Evolutionary conservation across 2,888 invertebrate genomes (phyloP).

Genomic region (Lycophotia porphyrea): DNA sequence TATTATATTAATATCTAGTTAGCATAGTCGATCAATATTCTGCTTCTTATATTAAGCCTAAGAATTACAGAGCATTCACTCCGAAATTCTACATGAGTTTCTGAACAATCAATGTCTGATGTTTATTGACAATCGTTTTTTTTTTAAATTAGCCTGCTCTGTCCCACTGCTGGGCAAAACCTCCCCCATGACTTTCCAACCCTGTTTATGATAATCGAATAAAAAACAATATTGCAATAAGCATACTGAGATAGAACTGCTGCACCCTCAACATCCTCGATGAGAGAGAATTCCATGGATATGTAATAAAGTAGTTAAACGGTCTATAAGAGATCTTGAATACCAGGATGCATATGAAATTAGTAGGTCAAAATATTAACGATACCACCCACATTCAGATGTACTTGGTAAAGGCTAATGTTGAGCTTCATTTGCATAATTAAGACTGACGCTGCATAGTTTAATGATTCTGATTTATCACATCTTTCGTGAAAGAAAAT

Average conservation of each 20-base stretch:
- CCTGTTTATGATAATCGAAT: too few species aligned
- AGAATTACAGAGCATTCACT: not conserved
- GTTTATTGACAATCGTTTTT: not conserved
- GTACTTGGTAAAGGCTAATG: not conserved
- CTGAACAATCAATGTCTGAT: not conserved
- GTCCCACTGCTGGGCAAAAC: too few species aligned
- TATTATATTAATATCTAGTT: not conserved
- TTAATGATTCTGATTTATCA: not conserved
- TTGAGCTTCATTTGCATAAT: not conserved
- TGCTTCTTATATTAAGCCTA: not conserved
- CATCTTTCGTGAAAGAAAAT: not conserved
- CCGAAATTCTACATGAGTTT: not conserved
- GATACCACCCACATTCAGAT: conserved; percentile 3
- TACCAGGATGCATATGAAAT: not conserved
- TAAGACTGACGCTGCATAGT: not conserved
- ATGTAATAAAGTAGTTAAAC: not conserved
- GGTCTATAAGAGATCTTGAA: not conserved
- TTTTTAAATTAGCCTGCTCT: too few species aligned
- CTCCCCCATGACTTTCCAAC: too few species aligned
- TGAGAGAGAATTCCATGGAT: not conserved
- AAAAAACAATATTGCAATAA: not conserved
- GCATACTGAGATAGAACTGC: not conserved
- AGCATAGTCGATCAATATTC: not conserved
- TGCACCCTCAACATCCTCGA: not conserved
- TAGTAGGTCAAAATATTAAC: conserved; percentile 6